phyloP scores from a whole-genome alignment of 2,888 invertebrate species.

The Drosophila parthenogenetica region DNA sequence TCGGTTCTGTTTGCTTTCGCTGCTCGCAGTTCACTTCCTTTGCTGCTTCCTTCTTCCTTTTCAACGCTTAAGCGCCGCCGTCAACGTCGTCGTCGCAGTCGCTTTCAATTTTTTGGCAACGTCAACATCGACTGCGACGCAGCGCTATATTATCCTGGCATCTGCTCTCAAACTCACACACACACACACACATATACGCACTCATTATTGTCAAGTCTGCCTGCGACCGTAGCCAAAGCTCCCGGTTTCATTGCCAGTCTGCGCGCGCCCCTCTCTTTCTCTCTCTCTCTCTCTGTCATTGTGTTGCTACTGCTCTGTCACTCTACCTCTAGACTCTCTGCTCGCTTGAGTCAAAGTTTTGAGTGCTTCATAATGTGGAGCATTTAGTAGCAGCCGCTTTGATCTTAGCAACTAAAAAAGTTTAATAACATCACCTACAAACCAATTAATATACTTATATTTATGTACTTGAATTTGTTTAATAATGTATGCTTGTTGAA shows the following conservation, averaged over 20 bases:
- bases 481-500: not conserved
- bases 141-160: constrained; percentile 55
- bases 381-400: no score
- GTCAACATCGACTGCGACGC: constrained; percentile 57
- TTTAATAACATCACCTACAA: no score
- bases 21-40: constrained; percentile 73
- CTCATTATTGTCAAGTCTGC: constrained; percentile 5
- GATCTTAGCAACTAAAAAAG: no score
- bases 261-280: constrained; percentile 20
- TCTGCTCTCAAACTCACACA: constrained; percentile 45
- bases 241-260: constrained; percentile 49
- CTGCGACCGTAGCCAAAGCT: constrained; percentile 48
- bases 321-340: not conserved
- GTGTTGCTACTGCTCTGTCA: constrained; percentile 1
- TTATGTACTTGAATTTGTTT: no score
- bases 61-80: constrained; percentile 71
- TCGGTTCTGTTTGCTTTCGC: constrained; percentile 39
- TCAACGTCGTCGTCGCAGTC: constrained; percentile 27
- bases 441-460: no score
- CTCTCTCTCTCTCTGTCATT: not conserved
- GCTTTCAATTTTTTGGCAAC: constrained; percentile 68
- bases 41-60: constrained; percentile 79
- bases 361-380: no score
- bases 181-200: no score
- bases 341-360: constrained; percentile 19